These are phyloP conservation scores for Uria aalge DNA, from an alignment of 2,113 vertebrate genomes.

Conservation along the genomic window DNA sequence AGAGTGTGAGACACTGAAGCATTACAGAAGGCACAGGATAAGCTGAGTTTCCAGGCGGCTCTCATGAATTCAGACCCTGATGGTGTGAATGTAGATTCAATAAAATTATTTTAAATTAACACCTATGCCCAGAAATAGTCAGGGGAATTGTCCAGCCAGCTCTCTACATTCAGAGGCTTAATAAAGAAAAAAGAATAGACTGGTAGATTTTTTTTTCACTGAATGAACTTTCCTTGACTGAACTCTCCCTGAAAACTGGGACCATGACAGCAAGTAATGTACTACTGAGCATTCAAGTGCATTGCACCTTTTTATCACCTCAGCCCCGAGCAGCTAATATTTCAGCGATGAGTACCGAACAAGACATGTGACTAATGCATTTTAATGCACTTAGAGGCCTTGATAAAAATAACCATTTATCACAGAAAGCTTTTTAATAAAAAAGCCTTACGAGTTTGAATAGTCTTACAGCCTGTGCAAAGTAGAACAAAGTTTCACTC, in stretches of 20 bases:
- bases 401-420: conserved; percentile 54
- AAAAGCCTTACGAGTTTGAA: not conserved
- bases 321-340: not conserved
- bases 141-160: not conserved
- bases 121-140: not conserved
- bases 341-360: not conserved
- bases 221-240: not conserved
- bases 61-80: not conserved
- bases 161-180: not conserved
- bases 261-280: not conserved
- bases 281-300: not conserved
- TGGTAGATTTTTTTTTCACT: not conserved
- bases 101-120: not conserved
- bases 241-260: not conserved
- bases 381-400: conserved; percentile 40
- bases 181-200: not conserved
- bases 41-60: not conserved
- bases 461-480: not conserved
- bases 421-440: conserved; percentile 44
- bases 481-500: not conserved
- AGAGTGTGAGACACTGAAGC: not conserved
- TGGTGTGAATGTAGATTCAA: not conserved
- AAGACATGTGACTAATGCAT: conserved; percentile 34
- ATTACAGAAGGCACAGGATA: not conserved
- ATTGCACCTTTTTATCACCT: conserved; percentile 31